These are phyloP conservation scores for Dipus sagitta DNA, from an alignment of 2,797 vertebrate genomes.

Conservation along the genomic window DNA sequence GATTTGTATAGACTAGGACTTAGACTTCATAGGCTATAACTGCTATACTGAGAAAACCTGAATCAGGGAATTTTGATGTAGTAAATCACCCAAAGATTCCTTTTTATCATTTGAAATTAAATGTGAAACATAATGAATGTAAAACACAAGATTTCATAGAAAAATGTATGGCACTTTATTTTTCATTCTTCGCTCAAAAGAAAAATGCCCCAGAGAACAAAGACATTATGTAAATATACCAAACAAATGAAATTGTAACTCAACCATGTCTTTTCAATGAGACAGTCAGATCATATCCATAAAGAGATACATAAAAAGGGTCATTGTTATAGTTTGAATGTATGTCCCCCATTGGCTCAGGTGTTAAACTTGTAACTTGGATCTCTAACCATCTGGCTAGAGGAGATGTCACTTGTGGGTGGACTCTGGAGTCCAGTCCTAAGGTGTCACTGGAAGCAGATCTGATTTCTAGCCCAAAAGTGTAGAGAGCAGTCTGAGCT, in stretches of 20 bases:
- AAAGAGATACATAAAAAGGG: constrained; percentile 12
- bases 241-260: neutral
- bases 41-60: constrained; percentile 8
- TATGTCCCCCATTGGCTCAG: too few relatives aligned
- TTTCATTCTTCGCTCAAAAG: constrained; percentile 6
- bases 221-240: constrained; percentile 15
- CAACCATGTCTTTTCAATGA: neutral
- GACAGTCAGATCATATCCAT: neutral
- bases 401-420: too few relatives aligned
- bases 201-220: neutral
- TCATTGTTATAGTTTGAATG: too few relatives aligned
- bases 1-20: constrained; percentile 31
- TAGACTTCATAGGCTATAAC: neutral
- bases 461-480: too few relatives aligned
- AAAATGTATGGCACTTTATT: constrained; percentile 34
- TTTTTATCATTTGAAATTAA: constrained; percentile 47
- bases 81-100: neutral
- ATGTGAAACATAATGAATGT: neutral
- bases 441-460: too few relatives aligned
- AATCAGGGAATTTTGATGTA: constrained; percentile 50
- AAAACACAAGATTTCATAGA: neutral
- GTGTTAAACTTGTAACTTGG: too few relatives aligned
- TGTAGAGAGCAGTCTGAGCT: too few relatives aligned
- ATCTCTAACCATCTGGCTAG: too few relatives aligned
- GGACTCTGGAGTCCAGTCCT: too few relatives aligned